Evolutionary conservation across 2,888 invertebrate species (phyloP), one percentile per base, ranked within the genome.

Genomic region (Agrotis clavis): DNA sequence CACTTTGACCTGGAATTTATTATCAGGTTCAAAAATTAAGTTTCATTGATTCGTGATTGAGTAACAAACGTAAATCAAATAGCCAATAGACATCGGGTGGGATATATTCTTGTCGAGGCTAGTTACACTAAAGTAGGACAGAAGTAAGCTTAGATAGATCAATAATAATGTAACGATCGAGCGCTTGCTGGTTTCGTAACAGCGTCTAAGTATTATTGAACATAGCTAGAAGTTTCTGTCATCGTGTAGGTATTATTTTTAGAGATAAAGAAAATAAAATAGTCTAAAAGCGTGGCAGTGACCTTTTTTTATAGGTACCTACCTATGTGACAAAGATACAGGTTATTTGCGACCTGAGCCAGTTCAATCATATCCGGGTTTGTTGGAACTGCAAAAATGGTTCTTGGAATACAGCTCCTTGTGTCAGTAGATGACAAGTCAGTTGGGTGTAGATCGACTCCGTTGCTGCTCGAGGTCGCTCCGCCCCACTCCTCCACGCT

Each of bases 401-500:
- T 83, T 70, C 71, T 85, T 76, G 66, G 78, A 80, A 78, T 72
- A 65, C 67, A 41, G 19, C 60, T 84, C 61, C 69, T 74, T 77
- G 53, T 71, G 59, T 61, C 25, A 75, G 72, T 68, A 72, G 66
- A 75, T 84, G 77, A 71, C 67, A 78, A 78, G 73, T 71, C 60
- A 35, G 35, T 69, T 72, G 66, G 75, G 66, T 79, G 47, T 75
- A 77, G 74, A 85, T 83, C 25, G 68, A 71, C 79, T 64, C 45
- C 51, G 82, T 51, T 53, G 75, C 62, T 48, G 70, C 79, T 80
- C 85, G 85, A 71, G 75, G 77, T 77, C 83, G 70, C 54, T 70
- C 63, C 59, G 69, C 85, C 79, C 71, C 76, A 80, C 85, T 78
- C 76, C 77, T 79, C 82, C 75, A 85, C 84, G 84, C 85, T 85